These are phyloP conservation scores for Mamestra configurata DNA, from an alignment of 1,140 invertebrate species.

Conservation along the genomic window DNA sequence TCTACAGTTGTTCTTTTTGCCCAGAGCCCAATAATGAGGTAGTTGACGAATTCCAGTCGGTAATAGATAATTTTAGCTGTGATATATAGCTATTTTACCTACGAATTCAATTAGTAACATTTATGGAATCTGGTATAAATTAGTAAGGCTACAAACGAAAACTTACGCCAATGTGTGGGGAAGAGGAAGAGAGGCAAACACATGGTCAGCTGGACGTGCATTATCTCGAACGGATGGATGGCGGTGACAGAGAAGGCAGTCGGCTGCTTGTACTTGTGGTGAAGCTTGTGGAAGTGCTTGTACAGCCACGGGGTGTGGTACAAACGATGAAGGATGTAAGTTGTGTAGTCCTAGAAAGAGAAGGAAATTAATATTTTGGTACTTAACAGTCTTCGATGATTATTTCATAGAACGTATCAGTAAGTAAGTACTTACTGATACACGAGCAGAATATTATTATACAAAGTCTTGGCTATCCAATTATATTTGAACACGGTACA, in stretches of 20 bases:
- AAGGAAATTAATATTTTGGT: not conserved
- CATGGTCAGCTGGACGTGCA: conserved; percentile 89
- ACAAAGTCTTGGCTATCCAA: not conserved
- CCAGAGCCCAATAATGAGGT: too few species aligned
- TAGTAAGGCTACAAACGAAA: too few species aligned
- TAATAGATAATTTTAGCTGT: too few species aligned
- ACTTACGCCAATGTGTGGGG: conserved; percentile 91
- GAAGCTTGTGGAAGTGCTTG: conserved; percentile 92
- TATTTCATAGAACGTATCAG: too few species aligned
- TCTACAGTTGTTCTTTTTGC: too few species aligned
- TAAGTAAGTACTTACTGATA: not conserved
- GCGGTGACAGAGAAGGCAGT: conserved; percentile 93
- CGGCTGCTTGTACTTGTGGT: conserved; percentile 93
- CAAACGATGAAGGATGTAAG: conserved; percentile 91
- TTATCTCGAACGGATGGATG: conserved; percentile 91
- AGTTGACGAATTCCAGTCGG: too few species aligned
- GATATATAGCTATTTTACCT: too few species aligned
- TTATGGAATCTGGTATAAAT: too few species aligned
- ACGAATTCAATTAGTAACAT: too few species aligned
- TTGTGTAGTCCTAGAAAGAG: conserved; percentile 90
- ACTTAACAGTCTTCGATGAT: too few species aligned
- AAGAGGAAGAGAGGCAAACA: conserved; percentile 88
- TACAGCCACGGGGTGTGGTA: conserved; percentile 92
- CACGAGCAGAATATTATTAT: not conserved
- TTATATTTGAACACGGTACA: not conserved